Percentiles rank a stretch among this genome's conserved stretches.
Evolutionary conservation across 2,888 invertebrate genomes (phyloP).

Genomic region (Eupithecia inturbata): DNA sequence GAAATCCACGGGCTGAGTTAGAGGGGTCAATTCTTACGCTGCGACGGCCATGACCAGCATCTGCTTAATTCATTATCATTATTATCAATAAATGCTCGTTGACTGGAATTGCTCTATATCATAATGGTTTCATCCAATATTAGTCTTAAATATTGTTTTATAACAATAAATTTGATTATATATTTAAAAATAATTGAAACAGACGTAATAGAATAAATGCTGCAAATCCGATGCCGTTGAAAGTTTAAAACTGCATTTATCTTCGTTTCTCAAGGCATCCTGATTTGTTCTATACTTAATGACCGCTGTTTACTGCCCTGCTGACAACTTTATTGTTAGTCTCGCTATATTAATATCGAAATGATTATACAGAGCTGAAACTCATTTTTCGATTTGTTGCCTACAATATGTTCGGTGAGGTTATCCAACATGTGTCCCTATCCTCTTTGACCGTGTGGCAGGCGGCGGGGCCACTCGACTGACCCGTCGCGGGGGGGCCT

Average conservation of each 20-base stretch:
- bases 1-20: neutral
- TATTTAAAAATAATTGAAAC: neutral
- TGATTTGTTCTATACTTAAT: conserved; percentile 38
- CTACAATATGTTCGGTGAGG: neutral
- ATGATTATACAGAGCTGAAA: conserved; percentile 15
- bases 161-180: neutral
- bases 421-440: neutral
- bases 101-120: neutral
- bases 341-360: conserved; percentile 12
- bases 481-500: too few species aligned
- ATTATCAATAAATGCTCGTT: neutral
- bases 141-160: neutral
- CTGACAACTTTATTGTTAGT: conserved; percentile 67
- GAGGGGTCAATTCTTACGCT: neutral
- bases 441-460: neutral
- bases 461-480: neutral
- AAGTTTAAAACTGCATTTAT: conserved; percentile 26
- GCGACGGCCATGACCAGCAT: neutral
- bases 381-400: neutral
- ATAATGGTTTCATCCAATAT: neutral
- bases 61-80: neutral
- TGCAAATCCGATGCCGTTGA: neutral
- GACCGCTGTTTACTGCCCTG: conserved; percentile 57
- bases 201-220: neutral
- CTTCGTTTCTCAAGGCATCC: conserved; percentile 37